These are phyloP conservation scores for Dusona sp. DNA, from an alignment of 2,888 invertebrate species.

Conservation along the genomic window DNA sequence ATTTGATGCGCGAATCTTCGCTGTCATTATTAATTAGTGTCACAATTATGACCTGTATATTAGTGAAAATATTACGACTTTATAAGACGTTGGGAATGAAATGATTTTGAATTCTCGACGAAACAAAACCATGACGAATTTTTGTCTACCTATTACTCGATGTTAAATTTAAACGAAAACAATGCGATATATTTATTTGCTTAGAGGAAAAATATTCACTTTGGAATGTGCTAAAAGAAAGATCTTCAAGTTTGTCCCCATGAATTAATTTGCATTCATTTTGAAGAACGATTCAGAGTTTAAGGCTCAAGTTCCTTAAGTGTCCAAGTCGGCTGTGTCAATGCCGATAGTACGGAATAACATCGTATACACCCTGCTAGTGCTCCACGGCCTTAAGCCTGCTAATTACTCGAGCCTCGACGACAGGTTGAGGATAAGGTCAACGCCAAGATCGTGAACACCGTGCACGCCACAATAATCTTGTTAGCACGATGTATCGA, in stretches of 20 bases:
- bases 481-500: constrained; percentile 49
- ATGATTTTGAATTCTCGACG: not conserved
- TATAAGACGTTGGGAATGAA: not conserved
- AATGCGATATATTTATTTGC: not conserved
- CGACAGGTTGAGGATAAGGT: constrained; percentile 59
- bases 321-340: not conserved
- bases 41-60: not conserved
- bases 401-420: constrained; percentile 58
- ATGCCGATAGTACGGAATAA: constrained; percentile 2
- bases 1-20: not conserved
- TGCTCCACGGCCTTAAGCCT: constrained; percentile 53
- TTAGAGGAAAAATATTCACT: not conserved
- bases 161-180: not conserved
- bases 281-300: constrained; percentile 24
- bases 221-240: constrained; percentile 6
- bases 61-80: not conserved
- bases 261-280: constrained; percentile 48
- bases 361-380: not conserved
- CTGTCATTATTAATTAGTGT: not conserved
- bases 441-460: constrained; percentile 62
- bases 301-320: not conserved
- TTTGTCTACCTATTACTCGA: not conserved
- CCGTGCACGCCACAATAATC: constrained; percentile 37
- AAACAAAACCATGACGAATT: not conserved
- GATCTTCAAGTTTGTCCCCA: not conserved